Evolutionary conservation across 2,888 invertebrate species (phyloP).

Genomic region (Drosophila nr. perissopoda): DNA sequence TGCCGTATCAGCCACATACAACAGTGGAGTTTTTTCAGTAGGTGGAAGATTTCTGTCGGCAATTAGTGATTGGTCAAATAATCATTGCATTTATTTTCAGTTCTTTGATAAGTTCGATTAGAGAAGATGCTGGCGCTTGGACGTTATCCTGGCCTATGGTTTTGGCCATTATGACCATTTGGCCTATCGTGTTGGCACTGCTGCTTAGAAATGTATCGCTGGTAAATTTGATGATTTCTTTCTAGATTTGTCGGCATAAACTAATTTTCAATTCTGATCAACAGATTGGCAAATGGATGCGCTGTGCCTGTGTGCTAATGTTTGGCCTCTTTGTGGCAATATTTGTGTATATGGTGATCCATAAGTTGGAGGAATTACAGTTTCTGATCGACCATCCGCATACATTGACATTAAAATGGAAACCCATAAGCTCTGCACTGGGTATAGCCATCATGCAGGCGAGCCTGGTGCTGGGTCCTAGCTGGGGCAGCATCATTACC

Average conservation of each 20-base stretch:
- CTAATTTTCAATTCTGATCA: neutral
- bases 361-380: slow-evolving; percentile 59
- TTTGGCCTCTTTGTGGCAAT: slow-evolving; percentile 73
- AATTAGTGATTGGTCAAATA: neutral
- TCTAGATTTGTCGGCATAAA: neutral
- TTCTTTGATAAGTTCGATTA: slow-evolving; percentile 73
- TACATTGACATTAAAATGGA: slow-evolving; percentile 58
- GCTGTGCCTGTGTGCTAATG: slow-evolving; percentile 78
- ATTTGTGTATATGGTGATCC: slow-evolving; percentile 72
- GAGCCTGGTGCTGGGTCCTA: slow-evolving; percentile 92
- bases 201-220: slow-evolving; percentile 75
- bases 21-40: slow-evolving; percentile 83
- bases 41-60: slow-evolving; percentile 19
- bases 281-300: slow-evolving; percentile 82
- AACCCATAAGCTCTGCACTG: slow-evolving; percentile 39
- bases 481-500: slow-evolving; percentile 93
- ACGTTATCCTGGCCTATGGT: slow-evolving; percentile 78
- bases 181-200: slow-evolving; percentile 72
- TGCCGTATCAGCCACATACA: slow-evolving; percentile 71
- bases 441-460: slow-evolving; percentile 74
- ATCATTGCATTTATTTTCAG: slow-evolving; percentile 39
- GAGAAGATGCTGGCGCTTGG: slow-evolving; percentile 48
- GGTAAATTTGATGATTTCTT: slow-evolving; percentile 59
- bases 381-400: slow-evolving; percentile 59
- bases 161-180: slow-evolving; percentile 68